These are phyloP conservation scores for Agapostemon virescens DNA, from an alignment of 2,888 invertebrate genomes.

Conservation along the genomic window DNA sequence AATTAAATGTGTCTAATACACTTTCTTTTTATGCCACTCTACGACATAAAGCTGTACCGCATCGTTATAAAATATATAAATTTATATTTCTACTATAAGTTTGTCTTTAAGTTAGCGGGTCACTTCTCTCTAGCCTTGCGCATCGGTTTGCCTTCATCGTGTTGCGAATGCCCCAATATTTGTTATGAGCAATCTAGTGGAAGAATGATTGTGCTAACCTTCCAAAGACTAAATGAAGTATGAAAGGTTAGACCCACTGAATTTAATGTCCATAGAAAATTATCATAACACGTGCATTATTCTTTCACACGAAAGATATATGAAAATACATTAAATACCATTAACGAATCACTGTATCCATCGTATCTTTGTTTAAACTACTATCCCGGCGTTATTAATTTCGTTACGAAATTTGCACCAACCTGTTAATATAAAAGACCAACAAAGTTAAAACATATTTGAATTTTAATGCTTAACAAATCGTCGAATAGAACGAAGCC, in stretches of 20 bases:
- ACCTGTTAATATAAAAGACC: no score
- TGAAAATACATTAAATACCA: background rate
- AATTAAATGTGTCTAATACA: background rate
- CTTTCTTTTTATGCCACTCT: background rate
- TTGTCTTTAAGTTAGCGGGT: background rate
- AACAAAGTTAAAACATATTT: no score
- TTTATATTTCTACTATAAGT: no score
- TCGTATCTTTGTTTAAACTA: background rate
- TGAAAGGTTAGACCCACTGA: background rate
- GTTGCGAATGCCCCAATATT: background rate
- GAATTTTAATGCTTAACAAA: no score
- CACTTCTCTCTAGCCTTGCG: background rate
- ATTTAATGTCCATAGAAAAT: background rate
- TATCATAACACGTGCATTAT: background rate
- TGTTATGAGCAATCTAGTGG: slow-evolving; percentile 5
- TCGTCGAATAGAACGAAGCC: no score
- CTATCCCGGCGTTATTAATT: no score
- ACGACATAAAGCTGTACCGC: no score
- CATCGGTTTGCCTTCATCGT: slow-evolving; percentile 2
- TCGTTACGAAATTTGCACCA: no score
- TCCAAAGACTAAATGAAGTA: background rate
- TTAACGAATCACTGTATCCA: background rate
- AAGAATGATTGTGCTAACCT: slow-evolving; percentile 1
- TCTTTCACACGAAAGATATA: background rate
- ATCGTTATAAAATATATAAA: no score